These are phyloP conservation scores for Pheosia gnoma DNA, from an alignment of 2,888 invertebrate genomes.

Conservation along the genomic window DNA sequence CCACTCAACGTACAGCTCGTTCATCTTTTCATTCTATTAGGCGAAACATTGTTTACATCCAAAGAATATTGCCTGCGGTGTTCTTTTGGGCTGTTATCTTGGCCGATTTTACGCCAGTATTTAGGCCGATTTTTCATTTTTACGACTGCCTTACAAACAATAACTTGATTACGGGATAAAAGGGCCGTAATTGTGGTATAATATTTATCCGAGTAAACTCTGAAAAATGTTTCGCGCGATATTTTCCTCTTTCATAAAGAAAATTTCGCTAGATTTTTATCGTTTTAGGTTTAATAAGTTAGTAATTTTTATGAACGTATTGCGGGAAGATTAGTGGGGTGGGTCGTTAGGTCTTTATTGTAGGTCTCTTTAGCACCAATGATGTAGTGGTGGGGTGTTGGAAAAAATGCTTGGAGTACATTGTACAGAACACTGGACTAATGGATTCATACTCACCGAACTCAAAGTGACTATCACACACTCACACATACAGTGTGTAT, in stretches of 20 bases:
- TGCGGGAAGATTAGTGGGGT: not conserved
- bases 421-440: too few relatives aligned
- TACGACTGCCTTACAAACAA: constrained; percentile 25
- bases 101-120: constrained; percentile 9
- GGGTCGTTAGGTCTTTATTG: not conserved
- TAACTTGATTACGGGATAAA: constrained; percentile 34
- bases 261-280: constrained; percentile 20
- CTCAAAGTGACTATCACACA: too few relatives aligned
- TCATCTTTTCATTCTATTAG: constrained; percentile 10
- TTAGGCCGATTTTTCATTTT: constrained; percentile 26
- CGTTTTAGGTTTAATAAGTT: constrained; percentile 28
- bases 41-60: constrained; percentile 20
- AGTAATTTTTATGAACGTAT: constrained; percentile 6
- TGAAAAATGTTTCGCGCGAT: constrained; percentile 15
- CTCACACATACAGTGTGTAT: too few relatives aligned
- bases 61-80: constrained; percentile 19
- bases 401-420: too few relatives aligned
- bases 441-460: too few relatives aligned
- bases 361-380: not conserved
- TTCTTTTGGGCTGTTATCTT: constrained; percentile 6
- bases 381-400: too few relatives aligned
- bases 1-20: not conserved
- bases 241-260: constrained; percentile 16
- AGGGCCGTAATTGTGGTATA: constrained; percentile 24
- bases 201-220: constrained; percentile 16